A percentile compares a stretch with the other conserved stretches of the same genome.
Conservation (phyloP, 2,113 vertebrate species). For the Nibea albiflora region DNA sequence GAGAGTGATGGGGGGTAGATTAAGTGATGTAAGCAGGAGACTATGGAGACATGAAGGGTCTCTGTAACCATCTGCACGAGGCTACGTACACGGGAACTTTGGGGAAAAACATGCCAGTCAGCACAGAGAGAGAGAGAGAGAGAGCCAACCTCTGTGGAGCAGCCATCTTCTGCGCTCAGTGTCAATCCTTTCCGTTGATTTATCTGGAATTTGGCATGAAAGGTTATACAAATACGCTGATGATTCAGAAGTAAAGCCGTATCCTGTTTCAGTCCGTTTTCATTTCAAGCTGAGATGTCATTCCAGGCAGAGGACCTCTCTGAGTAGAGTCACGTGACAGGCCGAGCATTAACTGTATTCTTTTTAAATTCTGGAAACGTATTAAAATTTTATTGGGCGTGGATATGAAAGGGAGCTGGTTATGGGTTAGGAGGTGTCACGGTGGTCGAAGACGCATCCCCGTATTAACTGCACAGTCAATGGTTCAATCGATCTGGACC, state of each 20-base stretch:
- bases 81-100: slow-evolving; percentile 21
- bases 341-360: slow-evolving; percentile 8
- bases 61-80: slow-evolving; percentile 22
- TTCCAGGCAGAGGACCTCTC: slow-evolving; percentile 21
- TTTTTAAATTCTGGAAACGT: slow-evolving; percentile 2
- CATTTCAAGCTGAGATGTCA: slow-evolving; percentile 56
- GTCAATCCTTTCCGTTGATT: slow-evolving; percentile 41
- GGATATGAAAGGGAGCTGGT: background rate
- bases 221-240: slow-evolving; percentile 54
- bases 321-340: slow-evolving; percentile 18
- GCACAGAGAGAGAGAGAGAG: background rate
- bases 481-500: background rate
- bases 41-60: slow-evolving; percentile 27
- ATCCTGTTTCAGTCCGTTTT: slow-evolving; percentile 63
- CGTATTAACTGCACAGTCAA: background rate
- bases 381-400: background rate
- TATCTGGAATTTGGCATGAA: slow-evolving; percentile 55
- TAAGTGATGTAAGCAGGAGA: slow-evolving; percentile 52
- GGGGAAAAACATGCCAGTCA: slow-evolving; percentile 30
- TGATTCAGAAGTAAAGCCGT: slow-evolving; percentile 47
- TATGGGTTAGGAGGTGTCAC: background rate
- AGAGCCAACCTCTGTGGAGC: slow-evolving; percentile 15
- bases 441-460: background rate
- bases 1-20: slow-evolving; percentile 44
- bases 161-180: slow-evolving; percentile 61